Evolutionary conservation across 2,113 vertebrate genomes (phyloP).

Genomic region (Oncorhynchus kisutch): DNA sequence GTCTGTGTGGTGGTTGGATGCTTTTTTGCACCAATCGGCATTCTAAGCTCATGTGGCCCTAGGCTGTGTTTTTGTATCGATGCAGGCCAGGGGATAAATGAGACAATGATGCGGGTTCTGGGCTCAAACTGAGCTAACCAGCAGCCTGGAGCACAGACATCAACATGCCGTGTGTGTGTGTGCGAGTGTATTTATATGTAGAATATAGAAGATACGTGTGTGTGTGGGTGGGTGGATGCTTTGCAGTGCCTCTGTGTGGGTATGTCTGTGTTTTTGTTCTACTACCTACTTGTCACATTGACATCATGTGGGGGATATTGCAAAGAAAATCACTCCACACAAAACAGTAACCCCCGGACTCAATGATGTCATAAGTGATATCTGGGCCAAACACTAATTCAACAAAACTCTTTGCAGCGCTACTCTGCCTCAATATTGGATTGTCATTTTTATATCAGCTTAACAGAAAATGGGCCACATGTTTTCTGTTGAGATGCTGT

Average conservation of each 20-base stretch:
- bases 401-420: neutral
- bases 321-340: neutral
- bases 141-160: constrained; percentile 31
- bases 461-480: constrained; percentile 10
- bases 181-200: neutral
- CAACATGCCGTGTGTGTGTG: constrained; percentile 13
- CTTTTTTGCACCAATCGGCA: constrained; percentile 30
- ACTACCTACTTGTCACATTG: constrained; percentile 26
- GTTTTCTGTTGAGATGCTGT: constrained; percentile 13
- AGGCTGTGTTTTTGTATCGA: constrained; percentile 57
- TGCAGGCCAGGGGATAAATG: constrained; percentile 57
- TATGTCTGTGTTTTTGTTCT: constrained; percentile 4
- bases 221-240: neutral
- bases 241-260: constrained; percentile 18
- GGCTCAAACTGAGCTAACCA: constrained; percentile 40
- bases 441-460: constrained; percentile 27
- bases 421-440: constrained; percentile 7
- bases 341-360: neutral
- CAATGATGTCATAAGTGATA: neutral
- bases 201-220: neutral
- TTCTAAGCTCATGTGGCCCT: constrained; percentile 22
- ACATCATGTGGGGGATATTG: constrained; percentile 21
- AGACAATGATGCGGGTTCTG: constrained; percentile 51
- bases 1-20: constrained; percentile 23
- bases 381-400: neutral